A percentile compares a stretch with the other conserved stretches of the same genome.
Evolutionary conservation across 1,140 invertebrate genomes (phyloP).

Genomic region (Leptinotarsa lineolata): DNA sequence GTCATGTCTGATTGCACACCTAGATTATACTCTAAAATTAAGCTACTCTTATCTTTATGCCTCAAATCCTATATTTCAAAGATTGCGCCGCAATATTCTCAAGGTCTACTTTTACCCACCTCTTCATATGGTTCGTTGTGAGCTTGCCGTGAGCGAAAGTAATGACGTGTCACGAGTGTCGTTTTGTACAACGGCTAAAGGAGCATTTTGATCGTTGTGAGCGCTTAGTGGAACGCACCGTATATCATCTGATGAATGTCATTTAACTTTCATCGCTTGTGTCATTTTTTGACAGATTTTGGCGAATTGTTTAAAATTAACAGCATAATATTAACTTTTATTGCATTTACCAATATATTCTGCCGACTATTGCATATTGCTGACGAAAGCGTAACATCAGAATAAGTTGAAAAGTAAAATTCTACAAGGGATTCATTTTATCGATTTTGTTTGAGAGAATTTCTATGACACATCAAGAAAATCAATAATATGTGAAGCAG

Average conservation of each 20-base stretch:
- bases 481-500: conserved; percentile 9
- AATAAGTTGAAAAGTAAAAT: background rate
- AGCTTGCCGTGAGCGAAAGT: no score
- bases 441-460: conserved; percentile 10
- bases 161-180: no score
- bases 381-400: background rate
- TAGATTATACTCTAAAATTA: no score
- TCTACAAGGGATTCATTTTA: background rate
- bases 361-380: conserved; percentile 1
- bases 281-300: conserved; percentile 2
- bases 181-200: no score
- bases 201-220: no score
- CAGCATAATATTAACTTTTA: background rate
- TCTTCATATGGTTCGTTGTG: no score
- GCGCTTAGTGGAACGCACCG: no score
- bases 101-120: no score
- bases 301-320: conserved; percentile 7
- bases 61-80: no score
- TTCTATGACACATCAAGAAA: conserved; percentile 17
- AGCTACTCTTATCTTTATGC: no score
- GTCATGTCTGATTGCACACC: no score
- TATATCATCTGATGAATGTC: background rate
- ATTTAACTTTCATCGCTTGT: background rate
- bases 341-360: background rate
- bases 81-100: no score